These are phyloP conservation scores for Erythrolamprus reginae DNA, from an alignment of 2,113 vertebrate genomes.

Conservation along the genomic window DNA sequence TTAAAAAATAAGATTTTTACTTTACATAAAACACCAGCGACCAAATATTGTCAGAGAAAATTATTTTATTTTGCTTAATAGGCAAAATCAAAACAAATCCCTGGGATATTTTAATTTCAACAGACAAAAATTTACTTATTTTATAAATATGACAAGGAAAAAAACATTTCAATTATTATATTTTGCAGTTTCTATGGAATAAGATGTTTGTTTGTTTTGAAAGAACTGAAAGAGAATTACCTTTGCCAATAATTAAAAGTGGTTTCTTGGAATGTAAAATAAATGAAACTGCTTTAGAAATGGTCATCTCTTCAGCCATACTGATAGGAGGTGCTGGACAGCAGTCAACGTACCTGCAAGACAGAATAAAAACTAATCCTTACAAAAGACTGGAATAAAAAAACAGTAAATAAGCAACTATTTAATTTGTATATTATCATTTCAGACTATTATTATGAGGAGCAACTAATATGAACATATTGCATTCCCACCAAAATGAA, in stretches of 20 bases:
- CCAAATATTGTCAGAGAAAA: not conserved
- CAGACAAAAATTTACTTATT: not conserved
- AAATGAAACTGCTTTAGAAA: slow-evolving; percentile 67
- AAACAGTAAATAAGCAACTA: not conserved
- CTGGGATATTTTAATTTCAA: not conserved
- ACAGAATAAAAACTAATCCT: slow-evolving; percentile 35
- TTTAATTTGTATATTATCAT: not conserved
- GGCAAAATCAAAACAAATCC: not conserved
- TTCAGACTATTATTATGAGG: not conserved
- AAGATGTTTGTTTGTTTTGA: accelerated
- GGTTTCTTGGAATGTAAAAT: slow-evolving; percentile 78
- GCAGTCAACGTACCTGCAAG: slow-evolving; percentile 73
- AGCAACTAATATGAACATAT: not conserved
- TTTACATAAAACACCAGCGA: not conserved
- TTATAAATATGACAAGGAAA: not conserved
- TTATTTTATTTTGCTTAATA: not conserved
- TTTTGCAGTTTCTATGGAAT: not conserved
- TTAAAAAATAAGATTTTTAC: not conserved
- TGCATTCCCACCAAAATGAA: not conserved
- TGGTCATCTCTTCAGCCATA: slow-evolving; percentile 67
- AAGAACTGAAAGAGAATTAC: slow-evolving; percentile 55
- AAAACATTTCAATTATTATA: not conserved
- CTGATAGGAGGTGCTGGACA: slow-evolving; percentile 80
- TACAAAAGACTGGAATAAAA: not conserved
- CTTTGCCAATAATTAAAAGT: slow-evolving; percentile 92